phyloP scores from a whole-genome alignment of 1,140 invertebrate species.

The Euschistus heros region DNA sequence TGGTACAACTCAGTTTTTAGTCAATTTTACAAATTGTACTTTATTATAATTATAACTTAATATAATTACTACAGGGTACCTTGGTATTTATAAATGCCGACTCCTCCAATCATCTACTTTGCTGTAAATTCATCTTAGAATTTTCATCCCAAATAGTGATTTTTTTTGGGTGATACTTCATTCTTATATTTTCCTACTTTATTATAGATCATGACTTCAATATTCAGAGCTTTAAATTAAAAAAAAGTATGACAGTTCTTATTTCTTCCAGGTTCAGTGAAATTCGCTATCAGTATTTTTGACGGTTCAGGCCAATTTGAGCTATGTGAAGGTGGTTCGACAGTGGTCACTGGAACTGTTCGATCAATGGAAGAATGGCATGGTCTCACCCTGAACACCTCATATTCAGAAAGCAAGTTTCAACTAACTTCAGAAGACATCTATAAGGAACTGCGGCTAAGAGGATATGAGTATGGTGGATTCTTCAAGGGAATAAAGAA shows the following conservation, averaged over 20 bases:
- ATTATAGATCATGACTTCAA: too few species aligned
- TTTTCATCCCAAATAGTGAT: background rate
- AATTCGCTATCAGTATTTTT: constrained; percentile 80
- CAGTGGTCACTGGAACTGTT: constrained; percentile 72
- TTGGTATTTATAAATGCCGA: too few species aligned
- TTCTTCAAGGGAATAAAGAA: constrained; percentile 70
- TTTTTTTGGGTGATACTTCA: background rate
- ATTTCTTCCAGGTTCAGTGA: constrained; percentile 46
- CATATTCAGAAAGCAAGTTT: background rate
- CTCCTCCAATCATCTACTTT: too few species aligned
- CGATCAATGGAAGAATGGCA: background rate
- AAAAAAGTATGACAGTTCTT: too few species aligned
- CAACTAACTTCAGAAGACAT: constrained; percentile 62
- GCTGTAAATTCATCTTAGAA: too few species aligned
- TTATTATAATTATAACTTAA: too few species aligned
- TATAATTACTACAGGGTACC: too few species aligned
- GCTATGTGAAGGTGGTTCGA: constrained; percentile 72
- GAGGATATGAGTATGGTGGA: constrained; percentile 88
- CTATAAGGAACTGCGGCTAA: constrained; percentile 85
- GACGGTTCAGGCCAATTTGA: constrained; percentile 83
- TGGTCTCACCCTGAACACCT: background rate
- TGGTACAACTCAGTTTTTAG: too few species aligned
- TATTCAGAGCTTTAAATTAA: too few species aligned
- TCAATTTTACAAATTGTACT: too few species aligned
- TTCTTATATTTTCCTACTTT: too few species aligned